phyloP scores from a whole-genome alignment of 2,797 vertebrate genomes.

The Enteromius anoplus region DNA sequence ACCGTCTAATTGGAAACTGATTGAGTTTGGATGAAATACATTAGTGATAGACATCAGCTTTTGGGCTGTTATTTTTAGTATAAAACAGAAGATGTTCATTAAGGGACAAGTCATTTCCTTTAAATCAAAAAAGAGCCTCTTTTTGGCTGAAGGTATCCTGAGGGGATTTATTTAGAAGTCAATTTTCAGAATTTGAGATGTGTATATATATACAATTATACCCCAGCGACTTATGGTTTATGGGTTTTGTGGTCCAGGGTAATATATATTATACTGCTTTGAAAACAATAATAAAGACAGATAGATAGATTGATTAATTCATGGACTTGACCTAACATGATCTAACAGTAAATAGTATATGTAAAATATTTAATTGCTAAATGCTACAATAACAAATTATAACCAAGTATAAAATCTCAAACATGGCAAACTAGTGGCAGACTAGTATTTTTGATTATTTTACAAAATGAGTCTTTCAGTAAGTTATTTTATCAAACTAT shows the following conservation, averaged over 20 bases:
- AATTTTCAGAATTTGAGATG: no score
- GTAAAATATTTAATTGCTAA: neutral
- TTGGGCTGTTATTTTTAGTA: neutral
- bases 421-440: neutral
- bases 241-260: no score
- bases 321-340: no score
- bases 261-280: no score
- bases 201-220: no score
- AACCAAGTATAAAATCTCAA: neutral
- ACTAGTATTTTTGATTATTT: neutral
- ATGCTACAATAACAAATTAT: neutral
- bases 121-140: neutral
- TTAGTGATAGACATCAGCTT: neutral
- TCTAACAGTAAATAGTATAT: no score
- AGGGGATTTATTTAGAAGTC: neutral
- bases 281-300: no score
- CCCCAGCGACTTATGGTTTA: no score
- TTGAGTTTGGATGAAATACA: neutral
- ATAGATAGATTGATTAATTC: no score
- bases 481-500: neutral
- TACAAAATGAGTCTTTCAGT: neutral
- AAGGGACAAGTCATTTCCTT: neutral
- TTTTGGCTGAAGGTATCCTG: neutral
- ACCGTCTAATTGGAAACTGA: conserved; percentile 31
- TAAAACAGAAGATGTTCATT: conserved; percentile 15